Conservation (phyloP, 1,140 invertebrate genomes). For the Aphaenogaster floridana region DNA sequence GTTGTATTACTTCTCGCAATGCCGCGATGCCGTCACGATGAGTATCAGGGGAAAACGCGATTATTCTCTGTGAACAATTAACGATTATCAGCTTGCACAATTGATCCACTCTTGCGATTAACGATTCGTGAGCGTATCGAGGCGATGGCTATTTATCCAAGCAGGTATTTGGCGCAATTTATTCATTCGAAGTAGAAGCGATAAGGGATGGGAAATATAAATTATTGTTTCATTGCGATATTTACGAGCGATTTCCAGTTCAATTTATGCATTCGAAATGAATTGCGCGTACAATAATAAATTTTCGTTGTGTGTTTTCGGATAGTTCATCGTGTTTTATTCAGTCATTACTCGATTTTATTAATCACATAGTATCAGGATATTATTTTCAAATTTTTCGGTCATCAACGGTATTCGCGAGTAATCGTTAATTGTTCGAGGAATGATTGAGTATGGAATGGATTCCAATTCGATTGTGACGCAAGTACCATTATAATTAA, state of each 20-base stretch:
- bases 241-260: constrained; percentile 22
- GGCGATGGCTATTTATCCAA: constrained; percentile 10
- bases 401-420: background rate
- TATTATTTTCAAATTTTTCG: background rate
- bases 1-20: background rate
- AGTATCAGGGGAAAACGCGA: constrained; percentile 5
- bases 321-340: background rate
- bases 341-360: background rate
- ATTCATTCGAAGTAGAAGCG: constrained; percentile 25
- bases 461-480: background rate
- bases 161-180: constrained; percentile 12
- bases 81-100: constrained; percentile 8
- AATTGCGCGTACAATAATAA: background rate
- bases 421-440: background rate
- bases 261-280: constrained; percentile 11
- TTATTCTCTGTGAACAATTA: constrained; percentile 23
- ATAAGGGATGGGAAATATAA: constrained; percentile 22
- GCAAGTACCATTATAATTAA: background rate
- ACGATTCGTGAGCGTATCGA: constrained; percentile 23
- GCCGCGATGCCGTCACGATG: background rate
- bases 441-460: background rate
- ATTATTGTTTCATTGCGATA: constrained; percentile 22
- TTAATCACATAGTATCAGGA: background rate
- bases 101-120: constrained; percentile 7
- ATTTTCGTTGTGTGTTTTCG: background rate